Conservation (phyloP, 53 echinoderm and acorn worm genomes). For the Hippasteria phrygiana region DNA sequence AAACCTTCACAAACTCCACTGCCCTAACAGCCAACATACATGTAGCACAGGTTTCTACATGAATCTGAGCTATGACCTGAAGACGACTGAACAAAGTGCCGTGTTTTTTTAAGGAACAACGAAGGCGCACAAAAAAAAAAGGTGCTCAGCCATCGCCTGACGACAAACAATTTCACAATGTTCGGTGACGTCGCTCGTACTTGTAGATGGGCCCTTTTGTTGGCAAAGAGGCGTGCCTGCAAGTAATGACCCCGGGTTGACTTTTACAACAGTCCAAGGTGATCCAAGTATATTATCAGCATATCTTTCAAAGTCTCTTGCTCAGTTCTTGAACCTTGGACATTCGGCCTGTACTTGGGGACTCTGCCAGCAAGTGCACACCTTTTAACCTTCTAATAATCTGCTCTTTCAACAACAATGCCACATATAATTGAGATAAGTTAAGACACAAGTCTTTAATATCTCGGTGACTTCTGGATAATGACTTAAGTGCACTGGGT, state of each 20-base stretch:
- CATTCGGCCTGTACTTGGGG: constrained; percentile 20
- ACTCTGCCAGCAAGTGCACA: constrained; percentile 43
- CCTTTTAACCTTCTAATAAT: constrained; percentile 48
- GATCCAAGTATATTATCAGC: constrained; percentile 59
- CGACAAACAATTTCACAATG: constrained; percentile 48
- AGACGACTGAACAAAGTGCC: neutral
- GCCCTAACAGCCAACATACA: neutral
- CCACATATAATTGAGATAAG: constrained; percentile 35
- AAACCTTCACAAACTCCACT: neutral
- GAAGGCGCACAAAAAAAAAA: constrained; percentile 3
- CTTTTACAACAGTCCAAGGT: constrained; percentile 56
- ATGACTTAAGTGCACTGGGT: constrained; percentile 40
- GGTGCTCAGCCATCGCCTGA: constrained; percentile 49
- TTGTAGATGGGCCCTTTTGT: constrained; percentile 51
- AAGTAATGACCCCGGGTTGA: constrained; percentile 32
- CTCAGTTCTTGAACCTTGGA: constrained; percentile 67
- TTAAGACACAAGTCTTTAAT: constrained; percentile 57
- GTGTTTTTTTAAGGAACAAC: neutral
- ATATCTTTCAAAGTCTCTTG: constrained; percentile 63
- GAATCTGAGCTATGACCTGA: neutral
- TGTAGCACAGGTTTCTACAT: too few relatives aligned
- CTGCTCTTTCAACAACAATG: constrained; percentile 34
- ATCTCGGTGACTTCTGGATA: neutral
- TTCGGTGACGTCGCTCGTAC: constrained; percentile 44
- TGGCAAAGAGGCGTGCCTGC: neutral